A percentile compares a stretch with the other conserved stretches of the same genome.
Evolutionary conservation across 2,113 vertebrate species (phyloP).

Genomic region (Malaclemys terrapin): DNA sequence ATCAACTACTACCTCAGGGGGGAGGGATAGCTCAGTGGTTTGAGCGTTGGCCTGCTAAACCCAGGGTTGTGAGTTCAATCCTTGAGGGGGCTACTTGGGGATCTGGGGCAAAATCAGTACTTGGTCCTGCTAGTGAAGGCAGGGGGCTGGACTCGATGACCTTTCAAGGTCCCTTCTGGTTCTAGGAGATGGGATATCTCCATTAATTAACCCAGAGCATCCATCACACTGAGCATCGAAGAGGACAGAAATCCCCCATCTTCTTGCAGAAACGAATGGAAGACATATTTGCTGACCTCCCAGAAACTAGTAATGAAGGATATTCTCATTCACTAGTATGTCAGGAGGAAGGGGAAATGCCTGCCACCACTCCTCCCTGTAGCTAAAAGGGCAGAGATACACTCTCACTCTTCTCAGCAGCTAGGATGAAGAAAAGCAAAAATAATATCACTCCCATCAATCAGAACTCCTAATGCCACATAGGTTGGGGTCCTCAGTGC

Average conservation of each 20-base stretch:
- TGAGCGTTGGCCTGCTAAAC: no score
- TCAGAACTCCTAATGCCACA: neutral
- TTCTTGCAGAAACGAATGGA: neutral
- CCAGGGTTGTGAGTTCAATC: no score
- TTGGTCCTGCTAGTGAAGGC: no score
- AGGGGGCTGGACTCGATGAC: no score
- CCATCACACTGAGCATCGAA: no score
- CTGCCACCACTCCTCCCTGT: neutral
- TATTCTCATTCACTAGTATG: neutral
- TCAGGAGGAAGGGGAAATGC: neutral
- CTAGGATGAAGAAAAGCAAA: neutral
- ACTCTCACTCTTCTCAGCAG: neutral
- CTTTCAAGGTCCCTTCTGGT: no score
- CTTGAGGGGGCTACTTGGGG: no score
- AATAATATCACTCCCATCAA: neutral
- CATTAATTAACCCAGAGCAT: neutral
- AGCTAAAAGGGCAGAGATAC: neutral
- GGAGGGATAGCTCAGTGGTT: no score
- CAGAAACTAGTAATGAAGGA: neutral
- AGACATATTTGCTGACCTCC: neutral
- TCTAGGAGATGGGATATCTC: no score
- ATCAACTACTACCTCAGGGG: accelerated
- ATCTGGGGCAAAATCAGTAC: no score
- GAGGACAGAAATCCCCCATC: neutral
- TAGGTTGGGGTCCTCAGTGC: neutral